Conservation (phyloP, 2,113 vertebrate genomes). For the Poecilia latipinna region DNA sequence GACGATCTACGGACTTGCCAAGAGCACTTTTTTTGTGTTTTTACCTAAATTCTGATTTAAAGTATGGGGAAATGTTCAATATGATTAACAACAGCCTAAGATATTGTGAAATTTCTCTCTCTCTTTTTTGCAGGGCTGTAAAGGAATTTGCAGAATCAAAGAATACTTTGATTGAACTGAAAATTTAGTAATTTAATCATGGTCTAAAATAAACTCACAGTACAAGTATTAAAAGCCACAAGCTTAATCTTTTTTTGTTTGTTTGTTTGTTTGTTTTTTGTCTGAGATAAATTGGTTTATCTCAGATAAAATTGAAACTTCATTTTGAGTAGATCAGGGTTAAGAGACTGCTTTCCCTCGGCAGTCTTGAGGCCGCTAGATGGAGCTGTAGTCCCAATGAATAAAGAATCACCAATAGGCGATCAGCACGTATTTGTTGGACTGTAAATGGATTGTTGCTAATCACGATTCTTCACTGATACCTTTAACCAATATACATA, state of each 20-base stretch:
- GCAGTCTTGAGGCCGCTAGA: conserved; percentile 34
- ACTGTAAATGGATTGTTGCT: too few relatives aligned
- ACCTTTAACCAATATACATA: not conserved
- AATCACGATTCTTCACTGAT: too few relatives aligned
- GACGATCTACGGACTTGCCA: conserved; percentile 41
- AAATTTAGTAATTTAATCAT: too few relatives aligned
- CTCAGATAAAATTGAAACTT: not conserved
- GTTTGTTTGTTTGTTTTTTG: too few relatives aligned
- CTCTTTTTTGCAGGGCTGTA: too few relatives aligned
- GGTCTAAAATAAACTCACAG: too few relatives aligned
- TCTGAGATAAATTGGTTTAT: too few relatives aligned
- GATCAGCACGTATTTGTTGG: too few relatives aligned
- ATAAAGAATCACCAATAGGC: not conserved
- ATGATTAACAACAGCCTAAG: not conserved
- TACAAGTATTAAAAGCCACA: not conserved
- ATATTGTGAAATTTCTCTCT: too few relatives aligned
- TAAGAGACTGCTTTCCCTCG: not conserved
- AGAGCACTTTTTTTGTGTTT: not conserved
- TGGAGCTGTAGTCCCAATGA: conserved; percentile 38
- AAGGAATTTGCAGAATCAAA: not conserved
- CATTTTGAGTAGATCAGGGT: not conserved
- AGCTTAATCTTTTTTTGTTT: too few relatives aligned
- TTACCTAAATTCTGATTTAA: not conserved
- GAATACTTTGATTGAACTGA: not conserved
- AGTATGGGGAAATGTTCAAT: not conserved